These are phyloP conservation scores for Synanceia verrucosa DNA, from an alignment of 2,797 vertebrate genomes.

Conservation along the genomic window DNA sequence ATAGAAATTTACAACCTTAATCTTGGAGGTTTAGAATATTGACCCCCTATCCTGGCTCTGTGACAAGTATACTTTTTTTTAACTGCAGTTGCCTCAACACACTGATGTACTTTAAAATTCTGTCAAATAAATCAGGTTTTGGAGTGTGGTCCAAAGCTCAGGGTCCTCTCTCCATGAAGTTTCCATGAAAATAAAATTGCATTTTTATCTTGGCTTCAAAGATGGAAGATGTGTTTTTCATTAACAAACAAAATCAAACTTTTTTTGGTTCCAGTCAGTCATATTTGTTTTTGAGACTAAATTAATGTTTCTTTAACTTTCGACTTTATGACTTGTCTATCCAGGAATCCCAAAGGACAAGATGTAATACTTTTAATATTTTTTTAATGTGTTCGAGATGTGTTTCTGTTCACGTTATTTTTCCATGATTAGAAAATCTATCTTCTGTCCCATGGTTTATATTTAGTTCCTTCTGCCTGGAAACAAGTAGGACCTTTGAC, in stretches of 20 bases:
- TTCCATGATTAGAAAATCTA: background rate
- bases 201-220: background rate
- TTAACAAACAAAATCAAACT: background rate
- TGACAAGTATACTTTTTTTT: no score
- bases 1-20: background rate
- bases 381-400: no score
- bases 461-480: conserved; percentile 36
- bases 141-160: background rate
- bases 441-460: conserved; percentile 15
- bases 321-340: no score
- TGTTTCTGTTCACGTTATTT: background rate
- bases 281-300: no score
- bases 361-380: background rate
- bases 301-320: background rate
- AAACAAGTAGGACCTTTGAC: conserved; percentile 45
- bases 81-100: no score
- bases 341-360: background rate
- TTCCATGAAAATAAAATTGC: background rate
- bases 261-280: background rate
- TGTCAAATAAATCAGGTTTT: background rate
- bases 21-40: no score
- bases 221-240: background rate
- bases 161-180: background rate
- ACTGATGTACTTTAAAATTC: background rate
- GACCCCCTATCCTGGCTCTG: no score